Base-by-base conservation (phyloP, 2,113 vertebrate species). In the Piprites chloris region DNA sequence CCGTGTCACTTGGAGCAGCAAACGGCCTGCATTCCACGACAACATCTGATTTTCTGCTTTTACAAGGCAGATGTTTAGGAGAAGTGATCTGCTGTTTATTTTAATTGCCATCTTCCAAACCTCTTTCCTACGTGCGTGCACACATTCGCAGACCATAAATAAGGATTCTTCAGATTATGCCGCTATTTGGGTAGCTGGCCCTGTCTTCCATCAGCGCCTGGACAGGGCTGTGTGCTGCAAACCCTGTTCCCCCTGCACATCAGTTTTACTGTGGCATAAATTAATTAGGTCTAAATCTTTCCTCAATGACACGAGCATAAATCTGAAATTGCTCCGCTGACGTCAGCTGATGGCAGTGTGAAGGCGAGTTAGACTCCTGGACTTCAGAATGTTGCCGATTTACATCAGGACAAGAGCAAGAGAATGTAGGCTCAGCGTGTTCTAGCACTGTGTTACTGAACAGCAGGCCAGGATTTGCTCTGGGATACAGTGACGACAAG, bases 21-120 rank as follows among this genome's bases (percentile, higher is more conserved):
- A 90, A 94, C 92, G 86, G 95, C 49, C 71, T 5, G 5, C 30
- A 5, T 97, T 94, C 97, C 94, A 78, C 81, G 84, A 35, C 87
- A 73, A 93, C 97, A 97, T 97, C 96, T 97, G 95, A 97, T 89
- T 97, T 97, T 97, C 87, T 95, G 90, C 82, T 91, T 97, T 96
- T 89, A 95, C 10, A 3, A 95, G 94, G 89, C 95, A 96, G 95
- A 84, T 97, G 95, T 96, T 77, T 96, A 94, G 93, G 80, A 94
- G 76, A 81, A 96, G 82, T 50, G 74, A 24, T 69, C 53, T 88
- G 78, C 66, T 95, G 95, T 91, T 97, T 95, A 91, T 89, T 59
- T 37, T 37, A 95, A 85, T 66, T 93, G 90, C 83, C 81, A 49
- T 89, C 87, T 65, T 93, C 73, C 75, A 52, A 78, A 47, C 79